Percentiles rank a stretch among this genome's conserved stretches.
phyloP scores from a whole-genome alignment of 2,797 vertebrate species.

The Cossypha caffra region DNA sequence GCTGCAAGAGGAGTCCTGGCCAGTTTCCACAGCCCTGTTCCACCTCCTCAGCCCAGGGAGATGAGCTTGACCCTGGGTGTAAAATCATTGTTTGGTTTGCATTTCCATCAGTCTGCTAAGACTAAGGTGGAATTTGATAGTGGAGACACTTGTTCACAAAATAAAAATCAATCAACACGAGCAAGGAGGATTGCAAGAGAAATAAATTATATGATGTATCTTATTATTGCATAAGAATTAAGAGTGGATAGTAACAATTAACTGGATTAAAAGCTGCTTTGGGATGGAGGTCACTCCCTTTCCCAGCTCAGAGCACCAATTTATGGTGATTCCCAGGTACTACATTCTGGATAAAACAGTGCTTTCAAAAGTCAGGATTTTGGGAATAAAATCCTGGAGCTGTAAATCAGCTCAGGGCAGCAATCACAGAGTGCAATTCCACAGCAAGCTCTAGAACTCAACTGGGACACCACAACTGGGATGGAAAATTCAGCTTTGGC shows the following conservation, averaged over 20 bases:
- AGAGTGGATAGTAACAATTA: neutral
- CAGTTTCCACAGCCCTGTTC: neutral
- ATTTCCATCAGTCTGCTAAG: neutral
- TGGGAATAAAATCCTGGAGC: neutral
- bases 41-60: neutral
- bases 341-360: neutral
- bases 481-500: neutral
- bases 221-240: neutral
- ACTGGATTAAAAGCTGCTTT: neutral
- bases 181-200: neutral
- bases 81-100: rapidly evolving
- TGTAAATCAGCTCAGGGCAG: neutral
- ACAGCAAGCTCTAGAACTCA: neutral
- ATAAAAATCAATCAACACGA: neutral
- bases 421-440: neutral
- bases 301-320: neutral
- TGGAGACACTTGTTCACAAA: neutral
- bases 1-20: neutral
- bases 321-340: neutral
- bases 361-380: neutral
- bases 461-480: neutral
- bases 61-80: no score
- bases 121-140: neutral
- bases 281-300: neutral
- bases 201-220: neutral